Conservation (phyloP, 2,888 invertebrate genomes). For the Pegoplata infirma region DNA sequence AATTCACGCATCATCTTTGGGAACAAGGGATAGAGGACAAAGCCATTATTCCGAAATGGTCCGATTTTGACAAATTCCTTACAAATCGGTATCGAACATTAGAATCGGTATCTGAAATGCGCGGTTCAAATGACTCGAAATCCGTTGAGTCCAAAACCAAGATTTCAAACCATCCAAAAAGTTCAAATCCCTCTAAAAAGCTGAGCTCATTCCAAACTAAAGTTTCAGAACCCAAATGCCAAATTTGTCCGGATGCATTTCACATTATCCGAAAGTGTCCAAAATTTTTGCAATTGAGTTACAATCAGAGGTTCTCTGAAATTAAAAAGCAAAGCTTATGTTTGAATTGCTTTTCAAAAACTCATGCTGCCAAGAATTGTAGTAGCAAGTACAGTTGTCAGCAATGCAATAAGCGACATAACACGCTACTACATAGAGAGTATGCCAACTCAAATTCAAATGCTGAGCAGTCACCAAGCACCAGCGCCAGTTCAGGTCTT, state of each 20-base stretch:
- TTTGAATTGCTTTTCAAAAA: conserved; percentile 14
- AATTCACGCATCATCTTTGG: too few relatives aligned
- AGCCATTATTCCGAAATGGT: conserved; percentile 33
- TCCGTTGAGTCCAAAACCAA: not conserved
- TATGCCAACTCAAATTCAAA: not conserved
- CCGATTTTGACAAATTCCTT: conserved; percentile 29
- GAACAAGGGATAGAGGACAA: conserved; percentile 32
- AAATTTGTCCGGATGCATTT: conserved; percentile 25
- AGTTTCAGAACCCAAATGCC: conserved; percentile 8
- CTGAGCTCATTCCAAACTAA: conserved; percentile 2
- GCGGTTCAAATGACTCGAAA: not conserved
- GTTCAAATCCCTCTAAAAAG: not conserved
- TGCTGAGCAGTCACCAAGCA: not conserved
- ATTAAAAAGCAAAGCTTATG: conserved; percentile 5
- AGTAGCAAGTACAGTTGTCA: conserved; percentile 16
- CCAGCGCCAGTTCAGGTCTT: not conserved
- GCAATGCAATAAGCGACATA: conserved; percentile 18
- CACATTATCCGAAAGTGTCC: conserved; percentile 49
- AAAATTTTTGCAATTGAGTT: conserved; percentile 26
- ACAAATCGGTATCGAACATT: conserved; percentile 22
- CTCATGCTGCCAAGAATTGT: conserved; percentile 8
- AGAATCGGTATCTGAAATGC: conserved; percentile 17
- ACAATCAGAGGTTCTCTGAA: not conserved
- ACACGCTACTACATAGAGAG: conserved; percentile 18
- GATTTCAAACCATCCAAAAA: too few relatives aligned